phyloP scores from a whole-genome alignment of 2,113 vertebrate genomes.

The Elgaria multicarinata region DNA sequence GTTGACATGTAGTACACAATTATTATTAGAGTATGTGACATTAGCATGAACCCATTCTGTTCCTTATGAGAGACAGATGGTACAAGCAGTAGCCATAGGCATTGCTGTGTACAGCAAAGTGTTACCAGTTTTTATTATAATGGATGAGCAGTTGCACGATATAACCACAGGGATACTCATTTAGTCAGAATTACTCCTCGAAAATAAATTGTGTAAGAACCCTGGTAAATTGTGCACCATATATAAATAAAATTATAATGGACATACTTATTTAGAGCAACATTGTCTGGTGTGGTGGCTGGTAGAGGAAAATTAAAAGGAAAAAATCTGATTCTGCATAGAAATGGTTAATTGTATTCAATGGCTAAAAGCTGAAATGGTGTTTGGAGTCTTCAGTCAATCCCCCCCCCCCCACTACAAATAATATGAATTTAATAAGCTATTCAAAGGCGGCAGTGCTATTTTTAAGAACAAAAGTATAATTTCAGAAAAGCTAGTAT shows the following conservation, averaged over 20 bases:
- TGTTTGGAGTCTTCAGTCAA: background rate
- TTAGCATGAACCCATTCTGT: slow-evolving; percentile 4
- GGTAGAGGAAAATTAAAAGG: background rate
- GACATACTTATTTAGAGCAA: background rate
- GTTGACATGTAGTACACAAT: slow-evolving; percentile 7
- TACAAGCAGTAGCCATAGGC: background rate
- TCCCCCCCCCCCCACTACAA: background rate
- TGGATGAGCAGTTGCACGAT: background rate
- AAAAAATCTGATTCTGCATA: background rate
- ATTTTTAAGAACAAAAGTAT: background rate
- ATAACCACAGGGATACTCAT: background rate
- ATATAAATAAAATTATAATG: background rate
- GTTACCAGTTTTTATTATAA: background rate
- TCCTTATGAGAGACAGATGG: slow-evolving; percentile 10
- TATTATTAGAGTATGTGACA: background rate
- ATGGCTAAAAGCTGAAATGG: background rate
- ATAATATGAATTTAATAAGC: background rate
- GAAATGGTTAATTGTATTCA: background rate
- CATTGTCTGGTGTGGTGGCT: background rate
- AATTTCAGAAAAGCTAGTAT: background rate
- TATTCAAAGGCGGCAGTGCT: background rate
- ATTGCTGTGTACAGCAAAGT: background rate
- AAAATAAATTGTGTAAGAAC: background rate
- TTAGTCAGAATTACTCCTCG: background rate
- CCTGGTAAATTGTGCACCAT: background rate